These are phyloP conservation scores for Phrynocephalus vlangalii DNA, from an alignment of 2,797 vertebrate genomes.

Conservation along the genomic window DNA sequence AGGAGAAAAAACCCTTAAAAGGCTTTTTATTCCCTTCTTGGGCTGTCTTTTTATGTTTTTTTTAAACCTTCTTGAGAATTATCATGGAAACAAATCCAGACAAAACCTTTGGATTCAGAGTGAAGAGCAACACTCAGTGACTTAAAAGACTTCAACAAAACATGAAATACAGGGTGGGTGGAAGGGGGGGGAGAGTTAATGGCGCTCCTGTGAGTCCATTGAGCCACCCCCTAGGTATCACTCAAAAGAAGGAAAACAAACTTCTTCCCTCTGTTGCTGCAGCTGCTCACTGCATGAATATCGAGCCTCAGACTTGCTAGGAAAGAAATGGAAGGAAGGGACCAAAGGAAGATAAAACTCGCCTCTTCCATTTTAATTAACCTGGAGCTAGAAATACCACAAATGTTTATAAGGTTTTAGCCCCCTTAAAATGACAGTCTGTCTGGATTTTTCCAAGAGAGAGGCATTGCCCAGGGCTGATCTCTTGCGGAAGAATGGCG, in stretches of 20 bases:
- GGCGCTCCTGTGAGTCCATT: slow-evolving; percentile 30
- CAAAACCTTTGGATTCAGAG: slow-evolving; percentile 58
- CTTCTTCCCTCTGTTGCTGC: background rate
- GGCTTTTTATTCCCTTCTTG: slow-evolving; percentile 67
- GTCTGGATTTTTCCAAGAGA: too few relatives aligned
- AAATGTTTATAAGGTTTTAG: background rate
- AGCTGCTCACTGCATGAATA: slow-evolving; percentile 29
- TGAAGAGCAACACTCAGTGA: slow-evolving; percentile 65
- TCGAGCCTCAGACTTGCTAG: slow-evolving; percentile 42
- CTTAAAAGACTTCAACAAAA: slow-evolving; percentile 62
- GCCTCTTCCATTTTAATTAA: slow-evolving; percentile 13
- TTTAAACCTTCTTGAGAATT: slow-evolving; percentile 70
- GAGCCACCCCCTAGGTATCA: background rate
- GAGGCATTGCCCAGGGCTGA: too few relatives aligned
- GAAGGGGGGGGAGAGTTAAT: slow-evolving; percentile 55
- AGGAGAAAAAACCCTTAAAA: slow-evolving; percentile 55
- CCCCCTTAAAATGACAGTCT: background rate
- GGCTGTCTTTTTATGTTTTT: slow-evolving; percentile 62
- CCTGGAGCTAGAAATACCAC: background rate
- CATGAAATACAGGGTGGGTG: background rate
- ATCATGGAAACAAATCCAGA: slow-evolving; percentile 65
- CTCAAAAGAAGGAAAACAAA: slow-evolving; percentile 35
- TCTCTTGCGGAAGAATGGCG: too few relatives aligned
- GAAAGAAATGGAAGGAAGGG: slow-evolving; percentile 4
- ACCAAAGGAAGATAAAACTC: background rate